Evolutionary conservation across 2,888 invertebrate genomes (phyloP).

Genomic region (Stenoptilia bipunctidactyla): DNA sequence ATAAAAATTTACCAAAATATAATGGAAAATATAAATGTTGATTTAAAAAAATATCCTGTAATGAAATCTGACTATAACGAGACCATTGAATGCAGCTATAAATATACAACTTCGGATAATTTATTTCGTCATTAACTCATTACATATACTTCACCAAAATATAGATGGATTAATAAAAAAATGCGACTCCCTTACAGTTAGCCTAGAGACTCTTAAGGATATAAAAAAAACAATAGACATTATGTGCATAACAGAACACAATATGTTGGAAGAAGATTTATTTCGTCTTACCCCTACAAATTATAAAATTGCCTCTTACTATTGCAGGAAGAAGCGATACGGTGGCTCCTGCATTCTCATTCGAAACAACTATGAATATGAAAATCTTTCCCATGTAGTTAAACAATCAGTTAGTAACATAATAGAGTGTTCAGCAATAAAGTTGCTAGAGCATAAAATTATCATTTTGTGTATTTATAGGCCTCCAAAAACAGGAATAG

Average conservation of each 20-base stretch:
- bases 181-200: conserved; percentile 5
- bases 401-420: conserved; percentile 2
- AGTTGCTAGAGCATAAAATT: conserved; percentile 6
- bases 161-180: conserved; percentile 10
- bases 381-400: background rate
- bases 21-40: background rate
- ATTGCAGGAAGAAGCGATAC: conserved; percentile 4
- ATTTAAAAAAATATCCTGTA: background rate
- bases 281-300: conserved; percentile 3
- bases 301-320: conserved; percentile 7
- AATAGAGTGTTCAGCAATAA: conserved; percentile 11
- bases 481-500: conserved; percentile 3
- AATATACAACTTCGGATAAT: background rate
- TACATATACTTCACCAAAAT: conserved; percentile 11
- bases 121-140: conserved; percentile 8
- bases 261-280: conserved; percentile 8
- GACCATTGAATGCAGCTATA: background rate
- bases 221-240: conserved; percentile 7
- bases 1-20: background rate
- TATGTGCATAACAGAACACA: conserved; percentile 14
- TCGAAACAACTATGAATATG: background rate
- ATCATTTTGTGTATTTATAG: conserved; percentile 11
- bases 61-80: background rate
- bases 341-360: conserved; percentile 12
- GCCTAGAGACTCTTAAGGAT: conserved; percentile 4